phyloP scores from a whole-genome alignment of 2,797 vertebrate genomes.

The Lerista edwardsae region DNA sequence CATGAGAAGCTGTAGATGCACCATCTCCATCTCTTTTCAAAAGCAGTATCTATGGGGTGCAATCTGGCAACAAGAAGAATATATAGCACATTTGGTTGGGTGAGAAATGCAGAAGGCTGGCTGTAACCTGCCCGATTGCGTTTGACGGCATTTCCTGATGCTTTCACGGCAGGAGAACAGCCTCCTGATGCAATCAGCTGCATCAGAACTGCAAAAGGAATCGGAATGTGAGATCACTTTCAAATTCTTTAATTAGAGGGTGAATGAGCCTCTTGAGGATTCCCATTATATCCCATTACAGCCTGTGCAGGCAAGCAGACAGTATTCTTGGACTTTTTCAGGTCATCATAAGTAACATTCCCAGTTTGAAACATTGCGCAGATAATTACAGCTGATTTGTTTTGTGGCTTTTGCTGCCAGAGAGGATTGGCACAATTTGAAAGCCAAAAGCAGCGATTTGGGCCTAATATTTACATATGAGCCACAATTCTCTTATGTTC shows the following conservation, averaged over 20 bases:
- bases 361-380: background rate
- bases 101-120: background rate
- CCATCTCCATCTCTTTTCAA: background rate
- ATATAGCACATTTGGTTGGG: background rate
- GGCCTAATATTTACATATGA: background rate
- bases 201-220: slow-evolving; percentile 64
- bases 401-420: background rate
- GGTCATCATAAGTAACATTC: slow-evolving; percentile 33
- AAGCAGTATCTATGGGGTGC: background rate
- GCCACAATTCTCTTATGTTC: slow-evolving; percentile 26
- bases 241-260: slow-evolving; percentile 55
- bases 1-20: no score
- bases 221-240: slow-evolving; percentile 64
- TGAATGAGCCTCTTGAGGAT: slow-evolving; percentile 60
- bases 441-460: background rate
- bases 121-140: slow-evolving; percentile 33
- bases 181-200: slow-evolving; percentile 48
- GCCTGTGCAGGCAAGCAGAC: slow-evolving; percentile 46
- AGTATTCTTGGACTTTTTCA: slow-evolving; percentile 32
- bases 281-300: slow-evolving; percentile 23
- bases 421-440: background rate
- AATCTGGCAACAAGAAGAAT: background rate
- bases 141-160: slow-evolving; percentile 46
- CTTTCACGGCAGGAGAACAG: slow-evolving; percentile 45
- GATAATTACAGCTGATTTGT: background rate